phyloP scores from a whole-genome alignment of 2,888 invertebrate genomes.

The Alloplasta piceator region DNA sequence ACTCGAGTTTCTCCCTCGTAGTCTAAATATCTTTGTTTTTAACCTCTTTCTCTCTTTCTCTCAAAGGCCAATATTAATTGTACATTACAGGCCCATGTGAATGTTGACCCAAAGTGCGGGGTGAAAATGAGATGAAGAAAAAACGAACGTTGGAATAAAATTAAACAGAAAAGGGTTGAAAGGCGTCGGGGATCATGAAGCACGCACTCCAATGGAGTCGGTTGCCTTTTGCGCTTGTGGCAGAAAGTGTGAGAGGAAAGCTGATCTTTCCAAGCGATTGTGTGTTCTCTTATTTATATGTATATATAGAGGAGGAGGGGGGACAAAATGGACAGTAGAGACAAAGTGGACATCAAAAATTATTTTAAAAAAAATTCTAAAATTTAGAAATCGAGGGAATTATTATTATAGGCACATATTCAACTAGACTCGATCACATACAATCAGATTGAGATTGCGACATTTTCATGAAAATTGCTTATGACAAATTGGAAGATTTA shows the following conservation, averaged over 20 bases:
- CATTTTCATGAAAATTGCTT: no score
- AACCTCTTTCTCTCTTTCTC: neutral
- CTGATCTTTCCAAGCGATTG: slow-evolving; percentile 42
- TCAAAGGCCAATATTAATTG: slow-evolving; percentile 32
- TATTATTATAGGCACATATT: no score
- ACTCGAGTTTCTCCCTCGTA: slow-evolving; percentile 33
- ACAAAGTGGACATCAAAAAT: no score
- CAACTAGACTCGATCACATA: no score
- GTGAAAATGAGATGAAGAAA: slow-evolving; percentile 14
- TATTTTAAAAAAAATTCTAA: no score
- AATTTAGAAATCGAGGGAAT: no score
- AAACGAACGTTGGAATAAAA: slow-evolving; percentile 9
- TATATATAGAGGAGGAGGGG: no score
- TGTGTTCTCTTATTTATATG: no score
- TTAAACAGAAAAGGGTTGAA: slow-evolving; percentile 8
- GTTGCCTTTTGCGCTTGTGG: slow-evolving; percentile 20
- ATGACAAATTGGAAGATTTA: no score
- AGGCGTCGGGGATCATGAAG: neutral
- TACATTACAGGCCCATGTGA: slow-evolving; percentile 9
- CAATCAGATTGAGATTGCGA: no score
- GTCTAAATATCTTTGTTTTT: slow-evolving; percentile 52
- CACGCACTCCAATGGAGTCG: slow-evolving; percentile 20
- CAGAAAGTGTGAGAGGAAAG: slow-evolving; percentile 40
- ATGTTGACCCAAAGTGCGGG: slow-evolving; percentile 34
- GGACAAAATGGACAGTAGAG: no score